phyloP scores from a whole-genome alignment of 2,113 vertebrate genomes.

The Cynopterus brachyotis region DNA sequence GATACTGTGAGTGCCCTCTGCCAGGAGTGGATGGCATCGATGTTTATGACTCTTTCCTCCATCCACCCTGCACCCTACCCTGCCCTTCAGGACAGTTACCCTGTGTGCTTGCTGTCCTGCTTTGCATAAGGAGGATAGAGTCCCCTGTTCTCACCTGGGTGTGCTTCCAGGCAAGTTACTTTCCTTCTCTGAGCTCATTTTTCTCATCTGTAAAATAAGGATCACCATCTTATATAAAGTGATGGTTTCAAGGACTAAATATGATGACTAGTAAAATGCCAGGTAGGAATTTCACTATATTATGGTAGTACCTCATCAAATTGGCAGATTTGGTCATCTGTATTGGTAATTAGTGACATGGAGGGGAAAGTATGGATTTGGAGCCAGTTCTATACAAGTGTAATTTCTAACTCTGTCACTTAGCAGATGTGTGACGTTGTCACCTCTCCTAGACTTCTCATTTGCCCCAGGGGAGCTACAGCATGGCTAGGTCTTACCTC shows the following conservation, averaged over 20 bases:
- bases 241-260: background rate
- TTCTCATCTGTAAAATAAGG: background rate
- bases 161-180: background rate
- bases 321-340: background rate
- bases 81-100: accelerated
- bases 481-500: accelerated
- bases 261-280: background rate
- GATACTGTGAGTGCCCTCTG: background rate
- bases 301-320: too few relatives aligned
- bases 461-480: background rate
- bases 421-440: background rate
- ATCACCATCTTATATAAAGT: background rate
- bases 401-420: background rate
- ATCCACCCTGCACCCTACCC: accelerated
- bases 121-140: accelerated
- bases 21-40: background rate
- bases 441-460: background rate
- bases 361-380: background rate
- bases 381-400: background rate
- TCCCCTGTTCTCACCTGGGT: accelerated
- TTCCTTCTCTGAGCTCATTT: background rate
- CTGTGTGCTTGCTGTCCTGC: too few relatives aligned
- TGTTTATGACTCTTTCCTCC: too few relatives aligned
- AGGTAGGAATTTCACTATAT: background rate
- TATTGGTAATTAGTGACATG: background rate